Conservation (phyloP, 2,888 invertebrate species). For the Balanococcus diminutus region DNA sequence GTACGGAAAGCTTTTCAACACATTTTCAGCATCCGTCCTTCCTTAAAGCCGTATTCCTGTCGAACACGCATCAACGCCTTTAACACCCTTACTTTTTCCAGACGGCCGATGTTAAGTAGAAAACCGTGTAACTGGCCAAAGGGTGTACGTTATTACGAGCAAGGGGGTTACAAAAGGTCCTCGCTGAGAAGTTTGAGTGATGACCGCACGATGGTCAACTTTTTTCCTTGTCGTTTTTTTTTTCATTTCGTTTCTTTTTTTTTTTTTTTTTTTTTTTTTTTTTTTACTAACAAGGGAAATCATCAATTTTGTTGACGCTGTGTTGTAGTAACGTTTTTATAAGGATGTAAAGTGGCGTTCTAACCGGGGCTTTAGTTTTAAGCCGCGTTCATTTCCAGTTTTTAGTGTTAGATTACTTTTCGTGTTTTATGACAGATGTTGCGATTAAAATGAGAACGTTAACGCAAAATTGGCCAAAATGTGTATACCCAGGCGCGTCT, state of each 20-base stretch:
- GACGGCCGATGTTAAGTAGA: slow-evolving; percentile 52
- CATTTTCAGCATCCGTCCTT: slow-evolving; percentile 48
- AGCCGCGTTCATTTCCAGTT: slow-evolving; percentile 18
- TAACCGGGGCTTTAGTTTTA: slow-evolving; percentile 17
- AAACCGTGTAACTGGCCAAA: slow-evolving; percentile 53
- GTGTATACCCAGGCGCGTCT: background rate
- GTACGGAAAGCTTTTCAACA: slow-evolving; percentile 50
- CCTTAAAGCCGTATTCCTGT: slow-evolving; percentile 51
- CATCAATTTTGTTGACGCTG: slow-evolving; percentile 52
- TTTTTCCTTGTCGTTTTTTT: slow-evolving; percentile 42
- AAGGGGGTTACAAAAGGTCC: slow-evolving; percentile 51
- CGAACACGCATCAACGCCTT: slow-evolving; percentile 52
- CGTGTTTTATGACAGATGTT: slow-evolving; percentile 30
- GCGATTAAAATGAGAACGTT: slow-evolving; percentile 22
- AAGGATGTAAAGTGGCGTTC: slow-evolving; percentile 47
- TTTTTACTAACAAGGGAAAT: slow-evolving; percentile 51
- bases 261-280: slow-evolving; percentile 27
- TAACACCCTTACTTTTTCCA: slow-evolving; percentile 52
- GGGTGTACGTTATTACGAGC: slow-evolving; percentile 47
- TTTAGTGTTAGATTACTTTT: slow-evolving; percentile 23
- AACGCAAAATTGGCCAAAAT: background rate
- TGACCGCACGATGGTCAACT: slow-evolving; percentile 54
- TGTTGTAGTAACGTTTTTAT: slow-evolving; percentile 52
- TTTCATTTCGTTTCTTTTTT: no score
- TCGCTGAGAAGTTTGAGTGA: slow-evolving; percentile 52